Evolutionary conservation across 35 echinoderm and acorn worm genomes (phyloP).

Genomic region (Acanthaster planci): DNA sequence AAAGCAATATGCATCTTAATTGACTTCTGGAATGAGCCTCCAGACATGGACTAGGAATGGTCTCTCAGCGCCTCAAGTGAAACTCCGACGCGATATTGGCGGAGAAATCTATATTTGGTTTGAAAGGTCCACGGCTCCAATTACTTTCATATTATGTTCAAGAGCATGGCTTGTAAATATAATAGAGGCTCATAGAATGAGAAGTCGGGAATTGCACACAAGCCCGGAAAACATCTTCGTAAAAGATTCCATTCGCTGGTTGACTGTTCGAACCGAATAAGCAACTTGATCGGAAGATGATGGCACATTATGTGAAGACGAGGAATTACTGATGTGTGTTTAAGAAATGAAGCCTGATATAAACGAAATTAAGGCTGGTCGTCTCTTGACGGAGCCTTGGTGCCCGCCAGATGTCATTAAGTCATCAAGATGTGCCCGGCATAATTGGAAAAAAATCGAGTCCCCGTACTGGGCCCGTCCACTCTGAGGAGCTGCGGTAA

Average conservation of each 20-base stretch:
- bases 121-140: too few species aligned
- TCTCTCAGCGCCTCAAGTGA: neutral
- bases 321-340: conserved; percentile 29
- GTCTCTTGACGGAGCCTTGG: conserved; percentile 8
- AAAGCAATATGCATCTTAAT: conserved; percentile 29
- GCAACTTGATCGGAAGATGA: conserved; percentile 15
- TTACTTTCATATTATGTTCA: too few species aligned
- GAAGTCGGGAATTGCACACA: too few species aligned
- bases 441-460: conserved; percentile 50
- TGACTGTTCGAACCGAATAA: neutral
- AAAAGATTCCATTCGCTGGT: too few species aligned
- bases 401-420: conserved; percentile 30
- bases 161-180: too few species aligned
- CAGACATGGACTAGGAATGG: neutral
- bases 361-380: conserved; percentile 28
- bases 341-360: conserved; percentile 29
- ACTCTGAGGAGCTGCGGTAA: conserved; percentile 23
- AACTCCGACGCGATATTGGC: neutral
- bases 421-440: conserved; percentile 19
- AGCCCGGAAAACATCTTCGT: too few species aligned
- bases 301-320: neutral
- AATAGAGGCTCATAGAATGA: too few species aligned
- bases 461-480: neutral
- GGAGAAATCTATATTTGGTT: neutral
- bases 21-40: conserved; percentile 2